Evolutionary conservation across 1,140 invertebrate species (phyloP), one percentile per base, ranked within the genome.

Genomic region (Pectinophora gossypiella): DNA sequence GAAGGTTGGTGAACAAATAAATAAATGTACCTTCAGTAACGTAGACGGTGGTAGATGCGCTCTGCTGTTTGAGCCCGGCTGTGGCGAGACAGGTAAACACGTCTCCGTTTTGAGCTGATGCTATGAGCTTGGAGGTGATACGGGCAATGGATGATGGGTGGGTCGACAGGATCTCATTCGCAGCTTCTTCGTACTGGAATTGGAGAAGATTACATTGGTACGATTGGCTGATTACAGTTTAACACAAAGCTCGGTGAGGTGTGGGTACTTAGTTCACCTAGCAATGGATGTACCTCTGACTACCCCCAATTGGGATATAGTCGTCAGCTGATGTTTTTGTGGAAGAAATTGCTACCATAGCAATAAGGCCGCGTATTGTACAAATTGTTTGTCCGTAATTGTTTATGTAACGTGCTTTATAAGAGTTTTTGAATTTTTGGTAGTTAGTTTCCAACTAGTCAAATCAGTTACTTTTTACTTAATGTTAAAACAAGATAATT

Each of bases 11-110:
- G n/a, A n/a, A n/a, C n/a, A n/a, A n/a, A n/a, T n/a, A n/a, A n/a
- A n/a, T 32, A n/a, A 32, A 32, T 32, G 4, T 23, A 32, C 27
- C 27, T 32, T 32, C 27, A 32, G 9, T n/a, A 32, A 1, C 9
- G 27, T 12, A 81, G 1, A 92, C 80, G 16, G 79, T 88, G 10
- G 89, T 90, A 12, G 88, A 81, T n/a, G 87, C 85, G 3, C 72
- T 87, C 7, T 89, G 82, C 10, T 90, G 89, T 56, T 91, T 89
- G 7, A 88, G 72, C 1, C 91, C 92, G 18, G 91, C 86, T n/a
- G 89, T 87, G 1, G 92, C 94, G 0, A 94, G 89, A 66, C 95
- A 97, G 9, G 92, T 93, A 75, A 93, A 95, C 4, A 87, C 77
- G 18, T 90, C 91, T 2, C 89, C 83, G 12, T 89, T 87, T 12